phyloP scores from a whole-genome alignment of 1,140 invertebrate species.

The Latrodectus geometricus region DNA sequence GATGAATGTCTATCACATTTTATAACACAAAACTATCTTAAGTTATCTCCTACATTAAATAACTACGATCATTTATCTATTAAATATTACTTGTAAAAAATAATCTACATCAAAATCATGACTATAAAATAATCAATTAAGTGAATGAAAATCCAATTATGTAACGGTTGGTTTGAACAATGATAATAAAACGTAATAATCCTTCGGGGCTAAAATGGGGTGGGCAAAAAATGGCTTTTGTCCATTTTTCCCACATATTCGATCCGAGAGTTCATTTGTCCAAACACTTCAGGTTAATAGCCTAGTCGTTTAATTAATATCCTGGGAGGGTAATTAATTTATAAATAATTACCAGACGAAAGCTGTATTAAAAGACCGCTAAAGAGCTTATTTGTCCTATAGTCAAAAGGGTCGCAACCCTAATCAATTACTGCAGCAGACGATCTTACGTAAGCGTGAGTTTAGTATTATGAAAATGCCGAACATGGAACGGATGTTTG shows the following conservation, averaged over 20 bases:
- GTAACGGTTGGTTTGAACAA: background rate
- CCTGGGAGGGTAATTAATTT: background rate
- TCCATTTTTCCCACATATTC: conserved; percentile 5
- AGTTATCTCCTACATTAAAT: too few species aligned
- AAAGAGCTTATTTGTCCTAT: background rate
- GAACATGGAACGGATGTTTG: background rate
- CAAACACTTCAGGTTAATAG: background rate
- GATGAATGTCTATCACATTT: too few species aligned
- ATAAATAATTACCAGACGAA: conserved; percentile 1
- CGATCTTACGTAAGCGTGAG: background rate
- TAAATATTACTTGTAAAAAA: background rate
- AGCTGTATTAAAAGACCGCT: conserved; percentile 4
- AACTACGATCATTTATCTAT: background rate
- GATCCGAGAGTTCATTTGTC: background rate
- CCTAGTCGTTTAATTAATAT: background rate
- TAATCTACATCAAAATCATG: background rate
- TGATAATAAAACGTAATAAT: background rate
- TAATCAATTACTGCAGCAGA: background rate
- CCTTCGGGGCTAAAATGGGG: background rate
- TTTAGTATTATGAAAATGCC: background rate
- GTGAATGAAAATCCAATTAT: background rate
- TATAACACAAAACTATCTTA: too few species aligned
- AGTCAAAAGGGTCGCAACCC: background rate
- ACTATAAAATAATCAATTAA: background rate
- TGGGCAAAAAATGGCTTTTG: background rate